Percentiles rank a stretch among this genome's conserved stretches.
phyloP scores from a whole-genome alignment of 2,113 vertebrate species.

The Neodon shergylaensis region DNA sequence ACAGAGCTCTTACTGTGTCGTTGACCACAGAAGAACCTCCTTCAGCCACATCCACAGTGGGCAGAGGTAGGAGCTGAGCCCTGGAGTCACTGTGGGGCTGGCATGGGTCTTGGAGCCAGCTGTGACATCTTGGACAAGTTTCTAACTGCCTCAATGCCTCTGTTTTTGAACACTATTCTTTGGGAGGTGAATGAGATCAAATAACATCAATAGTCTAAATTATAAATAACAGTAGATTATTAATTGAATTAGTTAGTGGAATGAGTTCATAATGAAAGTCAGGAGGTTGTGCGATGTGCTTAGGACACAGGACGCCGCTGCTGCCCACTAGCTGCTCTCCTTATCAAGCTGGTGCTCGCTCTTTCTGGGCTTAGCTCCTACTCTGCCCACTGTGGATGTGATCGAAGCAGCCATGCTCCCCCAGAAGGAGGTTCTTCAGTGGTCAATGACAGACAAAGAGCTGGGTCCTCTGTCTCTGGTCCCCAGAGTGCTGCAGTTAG shows the following conservation, averaged over 20 bases:
- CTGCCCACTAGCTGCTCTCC: not conserved
- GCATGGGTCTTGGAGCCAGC: not conserved
- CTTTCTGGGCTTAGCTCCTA: not conserved
- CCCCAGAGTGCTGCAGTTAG: not conserved
- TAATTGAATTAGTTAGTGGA: conserved; percentile 17
- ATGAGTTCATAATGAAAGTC: not conserved
- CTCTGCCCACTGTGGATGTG: not conserved
- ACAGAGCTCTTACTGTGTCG: not conserved
- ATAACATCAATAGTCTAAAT: not conserved
- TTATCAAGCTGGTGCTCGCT: not conserved
- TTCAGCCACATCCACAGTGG: not conserved
- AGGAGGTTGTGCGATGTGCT: not conserved
- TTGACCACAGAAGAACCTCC: not conserved
- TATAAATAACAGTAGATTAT: not conserved
- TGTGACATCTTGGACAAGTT: not conserved
- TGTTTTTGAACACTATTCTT: not conserved
- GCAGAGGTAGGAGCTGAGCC: not conserved
- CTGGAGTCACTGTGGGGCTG: not conserved
- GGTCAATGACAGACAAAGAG: not conserved
- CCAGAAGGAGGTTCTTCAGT: not conserved
- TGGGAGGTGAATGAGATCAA: not conserved
- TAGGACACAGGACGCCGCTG: not conserved
- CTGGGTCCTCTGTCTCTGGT: not conserved
- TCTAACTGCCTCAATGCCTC: not conserved
- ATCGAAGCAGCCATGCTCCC: not conserved